phyloP scores from a whole-genome alignment of 2,888 invertebrate genomes.

The Coelinius sp. region DNA sequence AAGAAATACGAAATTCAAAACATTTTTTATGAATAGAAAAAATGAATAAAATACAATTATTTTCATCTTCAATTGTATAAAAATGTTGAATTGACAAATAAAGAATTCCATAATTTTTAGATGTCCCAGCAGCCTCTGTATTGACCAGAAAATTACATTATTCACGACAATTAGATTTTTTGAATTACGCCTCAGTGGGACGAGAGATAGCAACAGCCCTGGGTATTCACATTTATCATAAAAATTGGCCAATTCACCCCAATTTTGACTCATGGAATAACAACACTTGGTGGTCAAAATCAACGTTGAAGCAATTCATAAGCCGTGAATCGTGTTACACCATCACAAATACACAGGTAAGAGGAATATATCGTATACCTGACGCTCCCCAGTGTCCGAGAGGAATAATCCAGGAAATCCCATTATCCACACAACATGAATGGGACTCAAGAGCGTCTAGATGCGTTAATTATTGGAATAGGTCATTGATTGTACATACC shows the following conservation, averaged over 20 bases:
- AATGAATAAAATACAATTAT: no score
- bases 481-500: constrained; percentile 33
- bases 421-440: constrained; percentile 34
- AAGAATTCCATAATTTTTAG: constrained; percentile 29
- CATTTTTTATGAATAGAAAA: no score
- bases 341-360: constrained; percentile 42
- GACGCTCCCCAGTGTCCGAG: constrained; percentile 29
- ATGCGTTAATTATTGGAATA: constrained; percentile 34
- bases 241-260: constrained; percentile 44
- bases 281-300: constrained; percentile 46
- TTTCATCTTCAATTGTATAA: no score
- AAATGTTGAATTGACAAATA: background rate
- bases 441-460: constrained; percentile 35
- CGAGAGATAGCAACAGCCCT: constrained; percentile 47
- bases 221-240: constrained; percentile 45
- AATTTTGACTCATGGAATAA: constrained; percentile 39
- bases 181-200: constrained; percentile 46
- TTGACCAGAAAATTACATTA: constrained; percentile 39
- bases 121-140: constrained; percentile 44
- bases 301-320: constrained; percentile 45
- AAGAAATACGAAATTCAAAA: no score
- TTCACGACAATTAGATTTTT: constrained; percentile 39
- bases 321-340: constrained; percentile 41
- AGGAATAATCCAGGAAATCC: constrained; percentile 37
- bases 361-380: constrained; percentile 38